These are phyloP conservation scores for Drosophila mayaguana DNA, from an alignment of 2,888 invertebrate genomes.

Conservation along the genomic window DNA sequence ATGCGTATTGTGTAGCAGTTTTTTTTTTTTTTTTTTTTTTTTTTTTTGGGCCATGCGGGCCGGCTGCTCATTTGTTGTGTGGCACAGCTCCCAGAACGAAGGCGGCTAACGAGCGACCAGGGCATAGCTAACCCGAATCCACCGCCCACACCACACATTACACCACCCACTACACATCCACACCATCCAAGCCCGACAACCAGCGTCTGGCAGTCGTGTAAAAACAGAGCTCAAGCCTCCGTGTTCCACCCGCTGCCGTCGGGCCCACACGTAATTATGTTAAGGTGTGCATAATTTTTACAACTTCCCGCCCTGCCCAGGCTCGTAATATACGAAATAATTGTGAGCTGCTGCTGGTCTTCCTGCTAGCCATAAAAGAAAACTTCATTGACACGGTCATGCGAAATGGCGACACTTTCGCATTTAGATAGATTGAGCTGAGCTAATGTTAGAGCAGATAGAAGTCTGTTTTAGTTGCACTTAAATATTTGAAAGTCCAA, in stretches of 20 bases:
- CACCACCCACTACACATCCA: background rate
- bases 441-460: no score
- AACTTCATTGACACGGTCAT: conserved; percentile 31
- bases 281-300: conserved; percentile 42
- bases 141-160: background rate
- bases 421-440: background rate
- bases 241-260: background rate
- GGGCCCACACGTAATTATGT: conserved; percentile 34
- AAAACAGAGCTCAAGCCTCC: conserved; percentile 7
- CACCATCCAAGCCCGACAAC: background rate
- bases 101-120: conserved; percentile 77
- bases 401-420: conserved; percentile 3
- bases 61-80: conserved; percentile 65
- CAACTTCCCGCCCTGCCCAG: conserved; percentile 3
- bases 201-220: conserved; percentile 5
- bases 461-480: background rate
- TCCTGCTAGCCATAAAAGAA: conserved; percentile 23
- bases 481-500: background rate
- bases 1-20: conserved; percentile 36
- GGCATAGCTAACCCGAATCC: conserved; percentile 53
- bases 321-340: conserved; percentile 35
- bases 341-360: conserved; percentile 41
- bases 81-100: conserved; percentile 52
- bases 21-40: background rate
- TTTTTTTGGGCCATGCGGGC: conserved; percentile 54